Evolutionary conservation across 1,140 invertebrate species (phyloP), one percentile per base, ranked within the genome.

Genomic region (Trichomalopsis sarcophagae): DNA sequence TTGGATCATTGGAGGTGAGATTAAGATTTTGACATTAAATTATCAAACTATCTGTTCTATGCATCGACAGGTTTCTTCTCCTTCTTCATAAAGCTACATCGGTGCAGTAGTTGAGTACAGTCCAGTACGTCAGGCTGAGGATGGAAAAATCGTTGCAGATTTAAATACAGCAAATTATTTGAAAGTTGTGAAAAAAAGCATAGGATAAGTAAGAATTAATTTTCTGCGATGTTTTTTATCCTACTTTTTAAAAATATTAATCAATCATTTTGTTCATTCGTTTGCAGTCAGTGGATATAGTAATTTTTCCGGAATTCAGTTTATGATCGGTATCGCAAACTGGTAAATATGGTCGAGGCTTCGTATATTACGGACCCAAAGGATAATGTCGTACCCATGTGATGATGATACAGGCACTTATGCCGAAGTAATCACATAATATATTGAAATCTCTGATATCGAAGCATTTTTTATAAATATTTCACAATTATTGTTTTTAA

Each of bases 301-400:
- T 98, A 9, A 96, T 98, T 2, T 98, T 98, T 89, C 97, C 97
- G 0, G 97, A 98, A 91, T 93, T 94, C 88, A 95, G 95, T 13
- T 87, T 96, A 7, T n/a, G n/a, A n/a, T 75, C 81, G 23, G 90
- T 93, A 27, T 85, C 86, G 5, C 33, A 36, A 36, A 4, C 33
- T 36, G 33, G 33, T 36, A 36, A 36, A 36, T 36, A 36, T 36
- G 33, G 5, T 4, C 33, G 33, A 36, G 33, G 33, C 88, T 17
- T 55, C 50, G 1, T 86, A 83, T 33, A 82, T 91, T 79, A 90
- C 90, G 17, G 82, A 89, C 82, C 88, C 89, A 2, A 50, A 83
- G 30, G 87, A 90, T 69, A 80, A 74, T 33, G 74, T 88, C 2
- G 73, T 84, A n/a, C 89, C 89, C 30, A n/a, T 90, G 90, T 74